Base-by-base conservation (phyloP, 2,797 vertebrate genomes). In the Semotilus atromaculatus region DNA sequence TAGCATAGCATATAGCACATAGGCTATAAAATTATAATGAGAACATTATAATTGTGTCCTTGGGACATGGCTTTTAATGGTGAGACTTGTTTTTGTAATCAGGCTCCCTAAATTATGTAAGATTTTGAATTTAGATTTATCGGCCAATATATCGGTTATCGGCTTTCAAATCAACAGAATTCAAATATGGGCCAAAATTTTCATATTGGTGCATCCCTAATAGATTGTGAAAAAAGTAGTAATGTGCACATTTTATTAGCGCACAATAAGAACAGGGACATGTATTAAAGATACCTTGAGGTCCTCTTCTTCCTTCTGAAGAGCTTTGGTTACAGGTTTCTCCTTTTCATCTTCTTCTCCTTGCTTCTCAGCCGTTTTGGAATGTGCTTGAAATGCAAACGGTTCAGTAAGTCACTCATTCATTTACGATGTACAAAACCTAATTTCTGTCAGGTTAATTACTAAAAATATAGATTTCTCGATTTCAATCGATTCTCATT, bases 271-370 rank as follows among this genome's bases (percentile, higher is more conserved):
- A 64, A 7, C 62, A 31, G 14, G 62, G 16, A 8, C 29, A 2
- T 29, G 26, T 6, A 62, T 29, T 16, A 31, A 62, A 55, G n/a
- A 62, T 64, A 98, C 97, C 96, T 97, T 98, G 80, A 97, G 92
- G 89, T 98, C 97, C 21, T 92, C 74, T 14, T 96, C 95, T 83
- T 98, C 97, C 16, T 94, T 94, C 72, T 96, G 96, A 45, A 86
- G 83, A 81, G 89, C 87, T 86, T 95, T 96, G 45, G 86, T 29
- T 90, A 91, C 94, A 0, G 81, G 67, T 82, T 96, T 97, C 85
- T 98, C 96, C 66, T 91, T 87, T 43, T 96, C 95, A 45, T 96
- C 96, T 80, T 85, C 94, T 8, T 93, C 96, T 19, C 90, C 92
- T 6, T 90, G 88, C 85, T 92, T 93, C 51, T 96, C 96, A 16